These are phyloP conservation scores for Scolanthus callimorphus DNA, from an alignment of 92 coral and sea anemone genomes.

Conservation along the genomic window DNA sequence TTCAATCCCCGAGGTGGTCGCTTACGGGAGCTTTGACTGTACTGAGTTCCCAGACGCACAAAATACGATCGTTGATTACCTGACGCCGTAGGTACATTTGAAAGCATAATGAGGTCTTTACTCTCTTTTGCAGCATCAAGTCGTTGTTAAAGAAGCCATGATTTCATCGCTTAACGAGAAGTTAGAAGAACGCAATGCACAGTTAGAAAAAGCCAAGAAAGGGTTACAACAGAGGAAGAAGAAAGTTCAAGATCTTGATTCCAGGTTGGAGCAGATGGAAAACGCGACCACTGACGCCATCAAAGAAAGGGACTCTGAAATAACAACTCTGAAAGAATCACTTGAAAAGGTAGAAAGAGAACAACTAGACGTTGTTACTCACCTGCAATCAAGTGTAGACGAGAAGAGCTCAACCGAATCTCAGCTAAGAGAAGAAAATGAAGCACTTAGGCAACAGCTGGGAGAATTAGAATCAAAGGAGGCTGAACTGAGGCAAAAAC, in stretches of 20 bases:
- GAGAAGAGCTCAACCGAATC: slow-evolving; percentile 12
- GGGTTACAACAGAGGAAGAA: slow-evolving; percentile 28
- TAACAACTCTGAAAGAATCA: slow-evolving; percentile 31
- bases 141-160: slow-evolving; percentile 39
- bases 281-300: slow-evolving; percentile 17
- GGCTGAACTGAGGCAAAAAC: slow-evolving; percentile 38
- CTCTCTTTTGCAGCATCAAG: slow-evolving; percentile 25
- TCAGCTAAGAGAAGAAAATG: slow-evolving; percentile 19
- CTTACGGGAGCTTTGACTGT: too few species aligned
- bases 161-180: slow-evolving; percentile 41
- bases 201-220: slow-evolving; percentile 39
- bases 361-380: slow-evolving; percentile 37
- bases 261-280: slow-evolving; percentile 32
- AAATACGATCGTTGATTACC: too few species aligned
- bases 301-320: slow-evolving; percentile 48
- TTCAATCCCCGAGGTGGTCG: too few species aligned
- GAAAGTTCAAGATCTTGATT: slow-evolving; percentile 27
- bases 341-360: slow-evolving; percentile 42
- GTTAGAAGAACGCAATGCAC: slow-evolving; percentile 42
- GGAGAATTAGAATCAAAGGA: slow-evolving; percentile 11
- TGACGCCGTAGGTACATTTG: too few species aligned
- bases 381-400: slow-evolving; percentile 37
- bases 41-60: background rate
- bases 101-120: too few species aligned
- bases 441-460: slow-evolving; percentile 7